Conservation (phyloP, 1,140 invertebrate genomes). For the Neelides sp. region DNA sequence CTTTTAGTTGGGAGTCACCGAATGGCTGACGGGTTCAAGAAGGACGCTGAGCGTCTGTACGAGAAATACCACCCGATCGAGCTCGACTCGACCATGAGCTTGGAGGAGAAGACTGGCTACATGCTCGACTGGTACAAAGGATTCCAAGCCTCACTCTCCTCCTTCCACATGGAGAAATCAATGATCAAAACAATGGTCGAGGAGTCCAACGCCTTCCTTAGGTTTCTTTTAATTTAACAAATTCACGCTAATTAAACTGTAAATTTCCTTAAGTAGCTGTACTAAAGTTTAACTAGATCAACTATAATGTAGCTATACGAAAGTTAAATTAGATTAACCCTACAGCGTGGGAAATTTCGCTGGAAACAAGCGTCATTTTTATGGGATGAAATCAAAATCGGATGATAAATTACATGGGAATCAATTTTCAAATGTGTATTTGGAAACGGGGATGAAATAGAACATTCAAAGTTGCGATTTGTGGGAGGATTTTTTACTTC, state of each 20-base stretch:
- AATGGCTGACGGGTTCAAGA: slow-evolving; percentile 48
- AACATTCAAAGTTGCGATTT: too few species aligned
- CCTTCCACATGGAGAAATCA: slow-evolving; percentile 45
- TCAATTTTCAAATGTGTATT: too few species aligned
- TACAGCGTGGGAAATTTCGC: too few species aligned
- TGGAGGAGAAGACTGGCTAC: slow-evolving; percentile 58
- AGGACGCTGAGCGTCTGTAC: slow-evolving; percentile 43
- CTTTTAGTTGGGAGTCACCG: slow-evolving; percentile 59
- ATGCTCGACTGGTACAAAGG: slow-evolving; percentile 82
- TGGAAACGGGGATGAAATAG: too few species aligned
- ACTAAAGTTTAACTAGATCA: slow-evolving; percentile 10
- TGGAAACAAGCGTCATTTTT: too few species aligned
- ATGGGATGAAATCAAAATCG: too few species aligned
- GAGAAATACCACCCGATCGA: slow-evolving; percentile 76
- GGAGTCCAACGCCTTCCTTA: slow-evolving; percentile 23
- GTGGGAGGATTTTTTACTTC: too few species aligned
- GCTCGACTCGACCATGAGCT: slow-evolving; percentile 56
- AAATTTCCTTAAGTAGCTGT: slow-evolving; percentile 3
- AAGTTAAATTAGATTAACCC: too few species aligned
- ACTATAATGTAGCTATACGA: too few species aligned
- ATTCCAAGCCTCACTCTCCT: slow-evolving; percentile 49
- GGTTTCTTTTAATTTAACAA: slow-evolving; percentile 11
- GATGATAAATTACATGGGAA: too few species aligned
- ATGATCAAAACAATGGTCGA: slow-evolving; percentile 46
- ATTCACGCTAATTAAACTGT: not conserved